Evolutionary conservation across 2,888 invertebrate species (phyloP), one percentile per base, ranked within the genome.

Genomic region (Machimus atricapillus): DNA sequence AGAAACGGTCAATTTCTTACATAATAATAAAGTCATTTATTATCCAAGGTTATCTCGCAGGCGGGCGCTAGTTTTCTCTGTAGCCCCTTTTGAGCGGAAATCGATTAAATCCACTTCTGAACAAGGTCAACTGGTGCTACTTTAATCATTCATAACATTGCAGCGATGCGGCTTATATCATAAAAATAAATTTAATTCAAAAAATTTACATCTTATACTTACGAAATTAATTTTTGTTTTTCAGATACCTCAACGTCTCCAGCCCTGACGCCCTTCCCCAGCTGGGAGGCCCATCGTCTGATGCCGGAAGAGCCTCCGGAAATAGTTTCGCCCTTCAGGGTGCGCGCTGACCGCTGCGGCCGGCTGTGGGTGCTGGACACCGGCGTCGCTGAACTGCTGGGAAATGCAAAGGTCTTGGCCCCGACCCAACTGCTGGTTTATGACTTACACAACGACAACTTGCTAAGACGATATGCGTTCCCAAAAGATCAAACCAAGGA

Each of bases 311-410:
- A 93, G 1, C 93, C 94, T 0, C 94, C 95, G 1, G 96, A 96
- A 91, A 94, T 96, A 82, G 94, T 96, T 0, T 96, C 96, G 0
- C 95, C 96, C 0, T 96, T 96, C 91, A 93, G 96, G 8, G 93
- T 96, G 1, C 93, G 96, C 0, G 96, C 96, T 0, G 97, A 97
- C 91, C 94, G 94, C 81, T 97, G 97, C 91, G 95, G 95, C 16
- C 94, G 96, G 0, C 94, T 97, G 0, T 97, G 97, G 97, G 96
- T 96, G 12, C 91, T 97, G 76, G 97, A 97, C 90, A 95, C 95
- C 1, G 96, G 97, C 0, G 94, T 95, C 58, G 93, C 94, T 0
- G 95, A 95, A 87, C 94, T 95, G 77, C 90, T 95, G 2, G 93
- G 91, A 9, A 93, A 93, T 0, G 93, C 92, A 76, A 94, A 92